These are phyloP conservation scores for rat (Rattus norvegicus) DNA, from an alignment of 2,113 vertebrate genomes.

Conservation along the genomic window DNA sequence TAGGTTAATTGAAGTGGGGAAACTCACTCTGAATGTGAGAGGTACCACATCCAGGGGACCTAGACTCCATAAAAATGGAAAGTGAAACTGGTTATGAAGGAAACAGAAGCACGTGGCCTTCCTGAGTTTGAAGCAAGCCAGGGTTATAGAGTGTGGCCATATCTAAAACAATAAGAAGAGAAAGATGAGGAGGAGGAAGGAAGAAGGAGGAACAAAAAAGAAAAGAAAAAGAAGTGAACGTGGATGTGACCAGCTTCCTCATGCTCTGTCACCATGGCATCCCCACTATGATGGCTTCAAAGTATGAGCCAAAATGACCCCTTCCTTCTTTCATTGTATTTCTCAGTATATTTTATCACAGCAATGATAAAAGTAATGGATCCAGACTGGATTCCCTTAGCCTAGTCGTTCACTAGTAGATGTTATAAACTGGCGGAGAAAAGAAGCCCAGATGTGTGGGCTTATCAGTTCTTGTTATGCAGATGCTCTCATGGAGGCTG, in stretches of 20 bases:
- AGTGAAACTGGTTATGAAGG: not conserved
- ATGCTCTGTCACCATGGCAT: not conserved
- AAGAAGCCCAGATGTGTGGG: not conserved
- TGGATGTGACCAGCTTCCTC: not conserved
- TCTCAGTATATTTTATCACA: not conserved
- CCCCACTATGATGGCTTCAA: not conserved
- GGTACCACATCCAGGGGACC: not conserved
- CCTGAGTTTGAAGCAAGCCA: not conserved
- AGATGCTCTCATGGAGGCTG: not conserved
- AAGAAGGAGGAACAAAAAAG: not conserved
- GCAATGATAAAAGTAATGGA: not conserved
- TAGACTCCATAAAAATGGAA: not conserved
- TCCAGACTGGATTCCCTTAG: constrained; percentile 36
- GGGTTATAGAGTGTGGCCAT: not conserved
- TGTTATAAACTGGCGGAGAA: not conserved
- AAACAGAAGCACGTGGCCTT: not conserved
- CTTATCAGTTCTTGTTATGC: constrained; percentile 37
- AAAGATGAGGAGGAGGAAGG: too few relatives aligned
- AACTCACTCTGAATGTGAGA: not conserved
- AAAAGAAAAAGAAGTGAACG: not conserved
- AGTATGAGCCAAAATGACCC: not conserved
- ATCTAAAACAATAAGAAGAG: not conserved
- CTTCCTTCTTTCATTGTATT: not conserved
- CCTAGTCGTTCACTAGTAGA: not conserved
- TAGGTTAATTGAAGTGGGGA: not conserved